A percentile compares a stretch with the other conserved stretches of the same genome.
Conservation (phyloP, 2,797 vertebrate genomes). For the Sphaeramia orbicularis region DNA sequence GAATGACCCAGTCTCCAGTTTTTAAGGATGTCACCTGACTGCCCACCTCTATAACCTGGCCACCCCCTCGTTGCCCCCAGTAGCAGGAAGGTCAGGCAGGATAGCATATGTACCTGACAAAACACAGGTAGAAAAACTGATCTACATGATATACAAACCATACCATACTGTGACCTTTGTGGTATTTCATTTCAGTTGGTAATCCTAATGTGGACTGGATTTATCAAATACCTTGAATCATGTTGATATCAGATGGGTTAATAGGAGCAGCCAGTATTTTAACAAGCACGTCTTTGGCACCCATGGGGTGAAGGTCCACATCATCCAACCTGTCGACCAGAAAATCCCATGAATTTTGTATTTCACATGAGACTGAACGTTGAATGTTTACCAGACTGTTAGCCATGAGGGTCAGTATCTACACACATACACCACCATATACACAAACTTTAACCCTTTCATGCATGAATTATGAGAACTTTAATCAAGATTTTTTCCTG, state of each 20-base stretch:
- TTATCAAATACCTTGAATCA: constrained; percentile 91
- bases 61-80: constrained; percentile 95
- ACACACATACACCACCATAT: no score
- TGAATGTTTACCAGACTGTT: no score
- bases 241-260: constrained; percentile 97
- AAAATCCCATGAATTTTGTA: not conserved
- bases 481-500: no score
- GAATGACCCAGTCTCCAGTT: constrained; percentile 93
- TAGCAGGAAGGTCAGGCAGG: constrained; percentile 89
- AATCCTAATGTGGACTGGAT: not conserved
- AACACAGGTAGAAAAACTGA: not conserved
- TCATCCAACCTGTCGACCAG: constrained; percentile 86
- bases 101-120: constrained; percentile 91
- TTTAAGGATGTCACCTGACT: constrained; percentile 82
- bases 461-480: no score
- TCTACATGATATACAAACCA: not conserved
- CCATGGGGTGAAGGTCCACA: constrained; percentile 78
- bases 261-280: constrained; percentile 95
- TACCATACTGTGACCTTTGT: not conserved
- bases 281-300: constrained; percentile 84
- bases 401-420: no score
- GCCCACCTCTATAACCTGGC: constrained; percentile 91
- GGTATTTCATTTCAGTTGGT: not conserved
- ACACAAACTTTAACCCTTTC: no score
- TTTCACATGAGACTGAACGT: not conserved